Percentiles rank a stretch among this genome's conserved stretches.
Conservation (phyloP, 2,113 vertebrate species). For the Cynopterus brachyotis region DNA sequence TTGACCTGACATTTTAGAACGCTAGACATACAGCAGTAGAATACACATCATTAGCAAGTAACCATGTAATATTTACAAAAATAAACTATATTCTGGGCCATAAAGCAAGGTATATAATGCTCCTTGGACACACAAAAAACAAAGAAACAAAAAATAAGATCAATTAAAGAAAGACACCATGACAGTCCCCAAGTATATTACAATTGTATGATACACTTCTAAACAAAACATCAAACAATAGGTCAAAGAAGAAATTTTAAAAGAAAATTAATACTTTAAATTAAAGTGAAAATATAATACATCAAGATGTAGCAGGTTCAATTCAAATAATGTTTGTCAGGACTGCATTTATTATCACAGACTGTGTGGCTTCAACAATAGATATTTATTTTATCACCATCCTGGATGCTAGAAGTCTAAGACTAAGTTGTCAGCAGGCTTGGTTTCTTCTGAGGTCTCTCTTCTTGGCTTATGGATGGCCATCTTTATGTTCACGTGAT, state of each 20-base stretch:
- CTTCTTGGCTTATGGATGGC: not conserved
- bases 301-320: not conserved
- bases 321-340: not conserved
- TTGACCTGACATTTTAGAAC: not conserved
- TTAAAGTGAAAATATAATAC: not conserved
- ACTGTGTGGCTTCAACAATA: not conserved
- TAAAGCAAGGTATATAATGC: not conserved
- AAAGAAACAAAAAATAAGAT: not conserved
- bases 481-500: not conserved
- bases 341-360: not conserved
- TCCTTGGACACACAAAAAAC: not conserved
- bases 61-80: not conserved
- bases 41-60: not conserved
- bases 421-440: not conserved
- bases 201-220: not conserved
- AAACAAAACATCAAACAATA: not conserved
- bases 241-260: not conserved
- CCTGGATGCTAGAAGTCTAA: not conserved
- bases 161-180: not conserved
- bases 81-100: not conserved
- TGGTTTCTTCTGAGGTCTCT: not conserved
- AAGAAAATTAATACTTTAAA: not conserved
- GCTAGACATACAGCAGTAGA: not conserved
- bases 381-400: not conserved
- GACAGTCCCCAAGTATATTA: not conserved